Percentiles rank a stretch among this genome's conserved stretches.
Conservation (phyloP, 2,797 vertebrate species). For the Pachyuromys duprasi region DNA sequence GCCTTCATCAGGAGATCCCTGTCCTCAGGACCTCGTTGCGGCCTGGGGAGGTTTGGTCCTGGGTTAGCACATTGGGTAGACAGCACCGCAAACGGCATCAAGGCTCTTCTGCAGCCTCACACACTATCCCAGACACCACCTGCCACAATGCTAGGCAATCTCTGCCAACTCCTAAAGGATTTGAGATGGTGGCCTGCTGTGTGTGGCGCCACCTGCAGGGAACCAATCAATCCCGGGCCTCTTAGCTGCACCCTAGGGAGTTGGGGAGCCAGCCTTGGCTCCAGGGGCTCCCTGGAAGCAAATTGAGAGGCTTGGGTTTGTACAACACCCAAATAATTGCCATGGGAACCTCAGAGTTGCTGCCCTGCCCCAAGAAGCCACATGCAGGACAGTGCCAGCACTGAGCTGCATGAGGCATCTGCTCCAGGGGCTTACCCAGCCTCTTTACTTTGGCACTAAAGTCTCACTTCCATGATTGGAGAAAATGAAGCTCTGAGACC, state of each 20-base stretch:
- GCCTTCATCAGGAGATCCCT: not conserved
- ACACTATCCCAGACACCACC: not conserved
- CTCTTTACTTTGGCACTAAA: not conserved
- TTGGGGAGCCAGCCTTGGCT: not conserved
- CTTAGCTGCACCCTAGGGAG: not conserved
- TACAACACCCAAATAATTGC: too few relatives aligned
- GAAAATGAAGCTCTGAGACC: not conserved
- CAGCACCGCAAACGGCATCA: not conserved
- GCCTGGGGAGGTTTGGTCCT: not conserved
- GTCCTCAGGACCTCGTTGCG: not conserved
- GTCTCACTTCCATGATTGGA: not conserved
- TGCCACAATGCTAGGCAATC: not conserved
- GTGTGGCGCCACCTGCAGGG: not conserved
- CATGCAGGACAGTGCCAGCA: not conserved
- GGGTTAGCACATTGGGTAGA: not conserved
- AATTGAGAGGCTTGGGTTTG: not conserved
- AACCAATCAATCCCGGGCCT: not conserved
- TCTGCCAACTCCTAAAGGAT: not conserved
- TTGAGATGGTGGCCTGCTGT: not conserved
- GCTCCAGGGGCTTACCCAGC: too few relatives aligned
- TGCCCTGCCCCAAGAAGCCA: too few relatives aligned
- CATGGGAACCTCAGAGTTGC: not conserved
- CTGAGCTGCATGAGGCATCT: not conserved
- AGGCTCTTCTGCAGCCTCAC: too few relatives aligned
- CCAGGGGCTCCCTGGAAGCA: not conserved